Base-by-base conservation (phyloP, 2,113 vertebrate species). In the Cyprinodon variegatus region DNA sequence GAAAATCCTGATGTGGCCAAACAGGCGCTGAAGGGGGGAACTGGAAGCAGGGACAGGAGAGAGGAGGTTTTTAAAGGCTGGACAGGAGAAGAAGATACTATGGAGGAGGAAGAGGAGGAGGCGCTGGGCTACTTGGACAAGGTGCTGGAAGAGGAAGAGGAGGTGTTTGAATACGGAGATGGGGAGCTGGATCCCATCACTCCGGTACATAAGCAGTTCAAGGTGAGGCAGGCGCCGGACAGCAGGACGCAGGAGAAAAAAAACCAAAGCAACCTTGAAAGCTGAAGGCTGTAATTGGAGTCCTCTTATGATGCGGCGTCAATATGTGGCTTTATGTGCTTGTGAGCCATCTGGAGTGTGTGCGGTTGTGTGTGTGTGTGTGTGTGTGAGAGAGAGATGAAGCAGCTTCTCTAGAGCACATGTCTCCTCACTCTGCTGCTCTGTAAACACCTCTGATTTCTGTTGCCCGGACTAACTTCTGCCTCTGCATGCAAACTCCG, bases 101-200 rank as follows among this genome's bases (percentile, higher is more conserved):
- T 94, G 93, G 93, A 93, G 87, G 94, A 94, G 74, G 94, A 93
- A 78, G 94, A 95, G 94, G 96, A 97, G 88, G 96, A 97, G 90
- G 97, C 94, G 86, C 94, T 99, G 82, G 92, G 96, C 89, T 96
- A 95, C 88, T 90, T 98, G 94, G 96, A 99, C 92, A 96, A 95
- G 90, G 96, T 99, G 83, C 94, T 99, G 87, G 96, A 98, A 85
- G 96, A 97, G 83, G 96, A 97, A 90, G 90, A 82, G 68, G 79
- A 81, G 87, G 79, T 94, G 79, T 94, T 95, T 92, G 94, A 94
- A n/a, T 88, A 92, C 87, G 95, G 95, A 92, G 95, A 97, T 88
- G 93, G 91, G 50, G 97, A 97, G 86, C 93, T 95, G 48, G 96
- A 96, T 74, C 95, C 95, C 85, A 95, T 92, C 59, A 93, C 93